phyloP scores from a whole-genome alignment of 2,888 invertebrate genomes.

The Xanthorhoe designata region DNA sequence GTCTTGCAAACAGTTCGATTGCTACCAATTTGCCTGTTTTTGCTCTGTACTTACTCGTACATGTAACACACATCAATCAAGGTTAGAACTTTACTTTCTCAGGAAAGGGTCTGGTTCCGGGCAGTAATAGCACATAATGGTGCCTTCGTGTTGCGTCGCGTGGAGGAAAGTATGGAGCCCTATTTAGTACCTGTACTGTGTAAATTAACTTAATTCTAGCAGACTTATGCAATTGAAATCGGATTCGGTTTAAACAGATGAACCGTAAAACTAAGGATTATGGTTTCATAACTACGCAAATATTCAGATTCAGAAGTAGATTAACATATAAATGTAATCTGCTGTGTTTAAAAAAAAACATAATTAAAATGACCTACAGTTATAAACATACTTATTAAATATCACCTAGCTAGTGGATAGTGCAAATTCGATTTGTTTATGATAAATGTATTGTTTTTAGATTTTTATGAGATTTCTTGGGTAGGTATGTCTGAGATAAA shows the following conservation, averaged over 20 bases:
- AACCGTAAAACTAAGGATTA: neutral
- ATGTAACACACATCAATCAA: constrained; percentile 32
- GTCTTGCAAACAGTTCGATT: too few species aligned
- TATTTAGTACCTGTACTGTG: constrained; percentile 1
- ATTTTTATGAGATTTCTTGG: too few species aligned
- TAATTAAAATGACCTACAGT: too few species aligned
- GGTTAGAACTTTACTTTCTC: constrained; percentile 51
- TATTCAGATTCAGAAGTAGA: too few species aligned
- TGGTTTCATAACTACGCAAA: too few species aligned
- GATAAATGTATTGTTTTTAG: too few species aligned
- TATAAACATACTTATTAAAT: too few species aligned
- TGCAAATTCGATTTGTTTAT: too few species aligned
- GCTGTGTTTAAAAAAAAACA: too few species aligned
- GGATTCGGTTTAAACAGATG: neutral
- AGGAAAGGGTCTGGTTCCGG: constrained; percentile 49
- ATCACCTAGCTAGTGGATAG: too few species aligned
- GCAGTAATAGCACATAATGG: constrained; percentile 45
- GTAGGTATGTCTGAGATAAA: too few species aligned
- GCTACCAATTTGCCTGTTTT: neutral
- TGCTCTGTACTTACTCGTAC: constrained; percentile 9
- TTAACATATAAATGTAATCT: too few species aligned
- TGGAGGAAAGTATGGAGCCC: constrained; percentile 17
- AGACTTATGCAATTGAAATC: neutral
- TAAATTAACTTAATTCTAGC: neutral
- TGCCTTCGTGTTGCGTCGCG: constrained; percentile 34